Evolutionary conservation across 2,797 vertebrate genomes (phyloP), one percentile per base, ranked within the genome.

Genomic region (Tapera naevia): DNA sequence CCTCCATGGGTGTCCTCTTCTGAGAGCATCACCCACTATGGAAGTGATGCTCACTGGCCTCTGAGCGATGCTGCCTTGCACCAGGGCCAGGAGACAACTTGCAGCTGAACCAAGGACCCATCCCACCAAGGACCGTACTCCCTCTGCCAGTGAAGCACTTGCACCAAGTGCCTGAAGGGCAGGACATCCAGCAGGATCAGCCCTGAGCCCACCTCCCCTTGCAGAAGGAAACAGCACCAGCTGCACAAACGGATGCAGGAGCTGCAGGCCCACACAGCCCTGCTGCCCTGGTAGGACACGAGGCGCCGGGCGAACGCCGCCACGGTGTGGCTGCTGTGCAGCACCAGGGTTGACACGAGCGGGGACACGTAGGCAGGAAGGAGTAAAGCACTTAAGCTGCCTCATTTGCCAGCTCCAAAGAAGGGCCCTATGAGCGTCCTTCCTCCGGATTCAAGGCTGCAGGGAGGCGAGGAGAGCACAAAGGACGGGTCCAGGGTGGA

Each of bases 371-470:
- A 84, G 86, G 80, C 86, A 92, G 92, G 92, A 92, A 94, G 79
- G 64, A 95, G 51, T n/a, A 90, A 81, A 92, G 80, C 57, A 80
- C 65, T 74, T 76, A 60, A 72, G 53, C 4, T 14, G 83, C 56
- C 83, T 72, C 78, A 32, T 84, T 69, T 78, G 14, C 75, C 3
- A 13, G 74, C 53, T 92, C 88, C n/a, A 17, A 32, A 71, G 46
- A 83, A 71, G 32, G 25, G 50, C 43, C 1, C 0, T 7, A 8
- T 0, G 0, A 88, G 66, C 0, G 0, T 56, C 67, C 74, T 82
- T 94, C 91, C 92, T 93, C n/a, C 78, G 3, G 3, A 30, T 18
- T 86, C 75, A 70, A 51, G 75, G 79, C 56, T 57, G 21, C 23
- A 11, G 54, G 35, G 35, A 86, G n/a, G 60, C 33, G 61, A 32